Percentiles rank a stretch among this genome's conserved stretches.
phyloP scores from a whole-genome alignment of 2,888 invertebrate species.

The Philereme vetulata region DNA sequence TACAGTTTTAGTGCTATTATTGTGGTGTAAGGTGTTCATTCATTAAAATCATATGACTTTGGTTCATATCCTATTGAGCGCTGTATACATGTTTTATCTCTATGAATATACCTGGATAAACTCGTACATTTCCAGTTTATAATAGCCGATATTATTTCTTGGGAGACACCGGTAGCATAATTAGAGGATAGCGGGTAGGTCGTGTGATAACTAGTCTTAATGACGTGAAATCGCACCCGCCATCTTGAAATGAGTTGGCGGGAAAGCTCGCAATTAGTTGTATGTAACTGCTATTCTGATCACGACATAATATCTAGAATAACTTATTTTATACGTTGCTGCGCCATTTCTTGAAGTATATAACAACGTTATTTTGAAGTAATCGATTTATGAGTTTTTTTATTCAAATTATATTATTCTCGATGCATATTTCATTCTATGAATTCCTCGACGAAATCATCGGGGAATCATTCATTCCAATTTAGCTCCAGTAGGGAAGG shows the following conservation, averaged over 20 bases:
- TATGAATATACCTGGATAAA: slow-evolving; percentile 22
- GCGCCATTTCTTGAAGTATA: neutral
- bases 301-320: slow-evolving; percentile 9
- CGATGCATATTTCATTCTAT: no score
- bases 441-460: no score
- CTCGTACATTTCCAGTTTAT: slow-evolving; percentile 64
- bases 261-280: slow-evolving; percentile 69
- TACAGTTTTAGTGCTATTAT: no score
- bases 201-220: slow-evolving; percentile 78
- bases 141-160: slow-evolving; percentile 70
- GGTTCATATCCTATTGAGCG: neutral
- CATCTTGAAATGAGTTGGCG: slow-evolving; percentile 69
- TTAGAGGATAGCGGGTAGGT: slow-evolving; percentile 74
- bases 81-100: slow-evolving; percentile 11
- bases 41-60: no score
- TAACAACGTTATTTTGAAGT: no score
- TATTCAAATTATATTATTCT: no score
- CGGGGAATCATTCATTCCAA: neutral
- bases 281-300: slow-evolving; percentile 39
- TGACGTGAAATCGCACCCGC: slow-evolving; percentile 73
- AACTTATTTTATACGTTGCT: neutral
- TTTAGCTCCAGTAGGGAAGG: neutral
- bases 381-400: no score
- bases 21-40: no score
- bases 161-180: slow-evolving; percentile 69